These are phyloP conservation scores for Scomber scombrus DNA, from an alignment of 2,113 vertebrate genomes.

Conservation along the genomic window DNA sequence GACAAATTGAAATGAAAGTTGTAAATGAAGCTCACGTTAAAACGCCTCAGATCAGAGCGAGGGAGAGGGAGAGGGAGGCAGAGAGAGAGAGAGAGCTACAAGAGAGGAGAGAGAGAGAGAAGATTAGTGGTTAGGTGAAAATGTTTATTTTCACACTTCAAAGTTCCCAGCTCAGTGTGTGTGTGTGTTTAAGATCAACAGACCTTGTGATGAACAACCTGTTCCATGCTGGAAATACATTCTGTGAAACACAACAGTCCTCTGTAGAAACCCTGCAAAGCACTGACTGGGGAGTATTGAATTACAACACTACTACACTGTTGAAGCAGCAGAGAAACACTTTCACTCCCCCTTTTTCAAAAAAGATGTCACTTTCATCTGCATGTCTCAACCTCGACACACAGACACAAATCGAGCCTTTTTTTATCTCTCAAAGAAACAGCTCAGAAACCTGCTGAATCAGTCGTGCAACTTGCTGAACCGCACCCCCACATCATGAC, in stretches of 20 bases:
- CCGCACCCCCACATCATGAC: conserved; percentile 45
- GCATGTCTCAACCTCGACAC: conserved; percentile 43
- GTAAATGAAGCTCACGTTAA: conserved; percentile 79
- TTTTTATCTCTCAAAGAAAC: conserved; percentile 47
- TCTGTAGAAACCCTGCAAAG: conserved; percentile 75
- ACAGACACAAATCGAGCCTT: conserved; percentile 32
- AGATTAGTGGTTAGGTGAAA: conserved; percentile 77
- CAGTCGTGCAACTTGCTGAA: conserved; percentile 37
- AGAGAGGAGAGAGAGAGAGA: conserved; percentile 33
- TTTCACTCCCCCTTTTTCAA: conserved; percentile 40
- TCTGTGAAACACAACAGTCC: conserved; percentile 80
- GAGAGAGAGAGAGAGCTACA: background rate
- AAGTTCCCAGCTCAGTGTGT: conserved; percentile 72
- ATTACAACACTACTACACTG: conserved; percentile 66
- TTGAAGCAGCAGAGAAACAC: conserved; percentile 61
- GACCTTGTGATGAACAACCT: conserved; percentile 83
- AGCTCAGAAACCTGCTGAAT: conserved; percentile 54
- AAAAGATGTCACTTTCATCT: conserved; percentile 67
- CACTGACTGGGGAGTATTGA: conserved; percentile 78
- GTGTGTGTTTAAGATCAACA: conserved; percentile 81
- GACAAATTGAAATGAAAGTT: conserved; percentile 87
- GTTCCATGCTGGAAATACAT: conserved; percentile 79
- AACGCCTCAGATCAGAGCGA: conserved; percentile 67
- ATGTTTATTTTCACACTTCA: conserved; percentile 88
- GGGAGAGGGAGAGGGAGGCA: background rate